Conservation (phyloP, 2,113 vertebrate genomes). For the Ciconia stormi region DNA sequence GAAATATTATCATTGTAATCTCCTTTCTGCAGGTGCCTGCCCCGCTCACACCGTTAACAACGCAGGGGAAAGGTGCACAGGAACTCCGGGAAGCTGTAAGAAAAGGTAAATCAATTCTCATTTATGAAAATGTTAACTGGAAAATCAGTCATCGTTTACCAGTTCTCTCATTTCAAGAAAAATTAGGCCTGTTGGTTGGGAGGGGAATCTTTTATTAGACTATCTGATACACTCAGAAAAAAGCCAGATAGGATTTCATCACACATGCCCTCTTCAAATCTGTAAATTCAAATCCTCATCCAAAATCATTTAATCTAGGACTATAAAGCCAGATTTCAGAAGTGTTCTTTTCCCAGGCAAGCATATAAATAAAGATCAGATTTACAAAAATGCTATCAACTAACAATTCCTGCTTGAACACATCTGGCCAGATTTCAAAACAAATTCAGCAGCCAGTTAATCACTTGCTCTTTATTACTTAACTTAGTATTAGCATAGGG, state of each 20-base stretch:
- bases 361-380: constrained; percentile 10
- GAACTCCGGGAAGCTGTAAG: not conserved
- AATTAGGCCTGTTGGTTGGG: not conserved
- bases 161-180: not conserved
- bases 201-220: not conserved
- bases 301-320: not conserved
- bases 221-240: not conserved
- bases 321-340: constrained; percentile 40
- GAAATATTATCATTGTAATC: not conserved
- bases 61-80: not conserved
- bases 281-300: not conserved
- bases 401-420: constrained; percentile 2
- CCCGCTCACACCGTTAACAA: not conserved
- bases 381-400: constrained; percentile 10
- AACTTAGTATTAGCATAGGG: not conserved
- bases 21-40: not conserved
- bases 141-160: not conserved
- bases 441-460: constrained; percentile 19
- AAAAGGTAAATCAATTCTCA: not conserved
- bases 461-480: constrained; percentile 48
- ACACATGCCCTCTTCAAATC: not conserved
- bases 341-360: constrained; percentile 6
- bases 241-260: not conserved
- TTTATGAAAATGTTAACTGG: not conserved
- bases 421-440: constrained; percentile 51